Evolutionary conservation across 2,113 vertebrate species (phyloP).

Genomic region (Xyliphius kryptos): DNA sequence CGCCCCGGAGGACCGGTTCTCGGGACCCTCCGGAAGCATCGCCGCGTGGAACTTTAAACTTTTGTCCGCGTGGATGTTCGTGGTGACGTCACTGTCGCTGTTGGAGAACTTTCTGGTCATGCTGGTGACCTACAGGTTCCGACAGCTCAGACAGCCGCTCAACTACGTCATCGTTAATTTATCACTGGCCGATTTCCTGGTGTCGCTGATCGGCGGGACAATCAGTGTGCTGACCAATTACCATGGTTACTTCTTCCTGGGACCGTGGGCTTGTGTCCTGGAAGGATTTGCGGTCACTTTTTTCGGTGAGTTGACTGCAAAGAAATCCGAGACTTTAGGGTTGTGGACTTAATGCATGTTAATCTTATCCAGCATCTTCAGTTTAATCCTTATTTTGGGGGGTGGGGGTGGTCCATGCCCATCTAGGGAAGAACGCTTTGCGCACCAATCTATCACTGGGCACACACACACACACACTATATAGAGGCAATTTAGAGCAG

Average conservation of each 20-base stretch:
- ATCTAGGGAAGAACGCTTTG: no score
- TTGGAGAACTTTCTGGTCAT: conserved; percentile 81
- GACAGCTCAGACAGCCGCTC: conserved; percentile 76
- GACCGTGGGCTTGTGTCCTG: conserved; percentile 76
- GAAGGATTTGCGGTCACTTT: conserved; percentile 87
- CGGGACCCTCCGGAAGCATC: conserved; percentile 58
- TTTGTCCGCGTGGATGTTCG: conserved; percentile 74
- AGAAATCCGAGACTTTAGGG: background rate
- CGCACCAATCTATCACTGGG: no score
- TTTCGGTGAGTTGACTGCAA: conserved; percentile 73
- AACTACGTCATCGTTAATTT: conserved; percentile 85
- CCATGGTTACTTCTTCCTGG: conserved; percentile 80
- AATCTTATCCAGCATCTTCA: background rate
- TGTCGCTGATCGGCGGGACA: conserved; percentile 73
- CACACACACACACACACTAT: no score
- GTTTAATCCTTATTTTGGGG: no score
- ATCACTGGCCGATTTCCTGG: conserved; percentile 80
- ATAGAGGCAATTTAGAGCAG: no score
- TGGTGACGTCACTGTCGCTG: conserved; percentile 75
- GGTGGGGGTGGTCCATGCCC: no score
- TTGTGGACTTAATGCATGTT: no score
- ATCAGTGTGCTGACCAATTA: conserved; percentile 78
- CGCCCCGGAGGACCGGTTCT: conserved; percentile 63
- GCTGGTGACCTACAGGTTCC: conserved; percentile 76
- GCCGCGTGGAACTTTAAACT: conserved; percentile 80